Conservation (phyloP, 2,888 invertebrate species). For the Diarsia rubi region DNA sequence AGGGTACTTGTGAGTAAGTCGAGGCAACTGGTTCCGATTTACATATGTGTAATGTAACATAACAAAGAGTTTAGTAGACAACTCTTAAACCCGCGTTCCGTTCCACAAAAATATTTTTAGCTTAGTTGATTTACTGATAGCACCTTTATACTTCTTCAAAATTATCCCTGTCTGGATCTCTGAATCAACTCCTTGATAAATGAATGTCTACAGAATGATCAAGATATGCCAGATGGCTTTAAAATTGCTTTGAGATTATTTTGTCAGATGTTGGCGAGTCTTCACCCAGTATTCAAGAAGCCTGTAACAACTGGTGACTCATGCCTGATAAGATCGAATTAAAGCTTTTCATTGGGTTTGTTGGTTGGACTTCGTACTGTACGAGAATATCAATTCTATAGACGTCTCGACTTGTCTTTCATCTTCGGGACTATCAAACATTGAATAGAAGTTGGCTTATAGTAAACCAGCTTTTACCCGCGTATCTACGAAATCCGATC, state of each 20-base stretch:
- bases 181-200: conserved; percentile 46
- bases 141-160: conserved; percentile 18
- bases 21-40: neutral
- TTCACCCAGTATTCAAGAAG: neutral
- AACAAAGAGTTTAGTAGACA: neutral
- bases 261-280: conserved; percentile 14
- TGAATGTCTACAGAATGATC: conserved; percentile 41
- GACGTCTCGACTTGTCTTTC: neutral
- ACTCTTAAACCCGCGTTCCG: neutral
- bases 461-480: neutral
- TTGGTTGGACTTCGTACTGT: neutral
- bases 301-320: neutral
- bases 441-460: neutral
- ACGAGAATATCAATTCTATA: neutral
- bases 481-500: neutral
- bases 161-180: conserved; percentile 42
- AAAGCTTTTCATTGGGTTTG: neutral
- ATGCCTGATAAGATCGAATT: conserved; percentile 18
- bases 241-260: conserved; percentile 54
- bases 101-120: neutral
- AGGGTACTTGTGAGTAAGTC: neutral
- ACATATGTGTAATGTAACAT: neutral
- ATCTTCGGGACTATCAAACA: neutral
- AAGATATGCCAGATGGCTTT: conserved; percentile 48
- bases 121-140: neutral